Evolutionary conservation across 2,797 vertebrate genomes (phyloP).

Genomic region (Neosalanx taihuensis): DNA sequence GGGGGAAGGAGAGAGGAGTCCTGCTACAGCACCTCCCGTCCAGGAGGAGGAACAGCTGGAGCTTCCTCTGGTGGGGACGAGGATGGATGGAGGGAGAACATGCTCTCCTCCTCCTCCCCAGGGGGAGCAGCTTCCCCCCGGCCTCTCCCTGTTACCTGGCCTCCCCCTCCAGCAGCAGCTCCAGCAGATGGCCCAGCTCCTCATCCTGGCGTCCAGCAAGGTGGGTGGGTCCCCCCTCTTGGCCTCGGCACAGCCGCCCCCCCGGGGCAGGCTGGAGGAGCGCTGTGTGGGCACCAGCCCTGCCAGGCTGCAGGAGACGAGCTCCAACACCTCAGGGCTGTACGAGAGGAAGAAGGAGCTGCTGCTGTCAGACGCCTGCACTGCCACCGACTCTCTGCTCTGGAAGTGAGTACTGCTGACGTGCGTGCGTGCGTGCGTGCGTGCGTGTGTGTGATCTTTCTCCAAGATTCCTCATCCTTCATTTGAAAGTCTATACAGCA

Average conservation of each 20-base stretch:
- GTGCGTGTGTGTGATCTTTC: background rate
- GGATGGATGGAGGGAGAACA: too few species aligned
- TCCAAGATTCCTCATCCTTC: background rate
- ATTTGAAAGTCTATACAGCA: background rate
- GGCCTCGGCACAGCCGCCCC: constrained; percentile 19
- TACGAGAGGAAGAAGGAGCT: constrained; percentile 64
- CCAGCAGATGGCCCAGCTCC: constrained; percentile 73
- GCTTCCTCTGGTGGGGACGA: too few species aligned
- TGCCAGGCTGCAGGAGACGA: constrained; percentile 49
- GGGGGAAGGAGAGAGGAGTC: background rate
- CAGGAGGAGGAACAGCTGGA: background rate
- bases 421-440: background rate
- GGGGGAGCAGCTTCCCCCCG: constrained; percentile 26
- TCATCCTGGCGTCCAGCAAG: constrained; percentile 67
- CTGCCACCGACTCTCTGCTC: constrained; percentile 69
- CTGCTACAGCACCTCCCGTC: too few species aligned
- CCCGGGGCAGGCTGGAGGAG: constrained; percentile 21
- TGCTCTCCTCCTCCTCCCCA: constrained; percentile 9
- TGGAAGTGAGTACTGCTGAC: constrained; percentile 71
- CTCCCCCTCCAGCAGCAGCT: constrained; percentile 74
- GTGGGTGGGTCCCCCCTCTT: constrained; percentile 32
- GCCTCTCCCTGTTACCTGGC: constrained; percentile 45
- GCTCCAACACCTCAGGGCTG: constrained; percentile 72
- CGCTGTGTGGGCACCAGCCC: constrained; percentile 65
- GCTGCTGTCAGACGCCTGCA: constrained; percentile 65